These are phyloP conservation scores for Verasper variegatus DNA, from an alignment of 2,113 vertebrate species.

Conservation along the genomic window DNA sequence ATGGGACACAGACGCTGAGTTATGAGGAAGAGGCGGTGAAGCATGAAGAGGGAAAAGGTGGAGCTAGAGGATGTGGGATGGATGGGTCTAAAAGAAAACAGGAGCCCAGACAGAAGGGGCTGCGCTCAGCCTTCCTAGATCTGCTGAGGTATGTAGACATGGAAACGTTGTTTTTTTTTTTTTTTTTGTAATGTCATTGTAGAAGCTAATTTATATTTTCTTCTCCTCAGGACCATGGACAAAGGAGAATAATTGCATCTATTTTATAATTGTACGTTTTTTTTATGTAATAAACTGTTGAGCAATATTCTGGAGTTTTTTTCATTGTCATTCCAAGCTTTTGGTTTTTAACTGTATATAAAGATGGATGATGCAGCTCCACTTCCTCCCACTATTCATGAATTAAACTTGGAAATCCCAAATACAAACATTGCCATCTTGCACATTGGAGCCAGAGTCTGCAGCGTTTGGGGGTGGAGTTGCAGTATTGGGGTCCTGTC, in stretches of 20 bases:
- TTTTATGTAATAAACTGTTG: slow-evolving; percentile 36
- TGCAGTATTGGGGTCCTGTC: too few species aligned
- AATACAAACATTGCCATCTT: too few species aligned
- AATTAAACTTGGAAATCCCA: too few species aligned
- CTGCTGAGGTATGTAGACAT: slow-evolving; percentile 58
- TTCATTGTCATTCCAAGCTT: background rate
- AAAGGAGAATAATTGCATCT: slow-evolving; percentile 51
- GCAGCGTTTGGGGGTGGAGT: too few species aligned
- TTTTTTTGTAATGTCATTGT: background rate
- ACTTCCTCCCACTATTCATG: too few species aligned
- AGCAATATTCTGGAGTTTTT: background rate
- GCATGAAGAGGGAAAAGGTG: background rate
- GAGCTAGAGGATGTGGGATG: background rate
- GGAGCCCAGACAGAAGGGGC: background rate
- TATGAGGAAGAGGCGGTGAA: slow-evolving; percentile 72
- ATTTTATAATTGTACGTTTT: background rate
- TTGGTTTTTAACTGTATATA: background rate
- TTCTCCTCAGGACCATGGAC: slow-evolving; percentile 55
- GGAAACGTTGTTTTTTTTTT: too few species aligned
- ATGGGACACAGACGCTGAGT: slow-evolving; percentile 56
- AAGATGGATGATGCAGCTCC: too few species aligned
- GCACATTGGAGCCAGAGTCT: too few species aligned
- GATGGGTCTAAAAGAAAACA: background rate
- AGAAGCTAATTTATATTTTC: background rate
- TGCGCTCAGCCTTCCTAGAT: slow-evolving; percentile 50